Evolutionary conservation across 2,888 invertebrate genomes (phyloP).

Genomic region (Diadromus collaris): DNA sequence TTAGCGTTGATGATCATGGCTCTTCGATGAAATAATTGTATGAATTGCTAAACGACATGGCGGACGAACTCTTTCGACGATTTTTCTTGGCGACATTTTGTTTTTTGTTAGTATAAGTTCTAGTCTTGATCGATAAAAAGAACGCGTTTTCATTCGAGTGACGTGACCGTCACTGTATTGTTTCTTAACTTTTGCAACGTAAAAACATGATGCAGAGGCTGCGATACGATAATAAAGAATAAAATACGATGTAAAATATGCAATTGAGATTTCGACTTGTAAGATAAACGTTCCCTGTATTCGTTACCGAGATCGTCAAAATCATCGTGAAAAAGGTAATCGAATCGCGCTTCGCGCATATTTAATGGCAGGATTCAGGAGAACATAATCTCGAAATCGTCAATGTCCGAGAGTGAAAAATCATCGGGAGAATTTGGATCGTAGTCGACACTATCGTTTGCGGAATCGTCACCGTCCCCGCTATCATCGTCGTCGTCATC

Average conservation of each 20-base stretch:
- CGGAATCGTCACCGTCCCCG: slow-evolving; percentile 74
- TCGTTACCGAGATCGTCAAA: slow-evolving; percentile 12
- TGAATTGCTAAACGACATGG: neutral
- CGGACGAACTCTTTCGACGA: neutral
- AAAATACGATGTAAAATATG: slow-evolving; percentile 19
- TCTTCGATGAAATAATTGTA: neutral
- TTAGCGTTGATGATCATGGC: slow-evolving; percentile 2
- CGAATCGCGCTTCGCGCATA: slow-evolving; percentile 25
- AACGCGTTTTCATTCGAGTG: neutral
- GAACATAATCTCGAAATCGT: slow-evolving; percentile 73
- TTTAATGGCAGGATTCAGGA: slow-evolving; percentile 64
- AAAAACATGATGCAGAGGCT: slow-evolving; percentile 11
- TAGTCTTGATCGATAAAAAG: neutral
- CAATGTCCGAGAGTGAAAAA: slow-evolving; percentile 72
- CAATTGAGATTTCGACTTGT: slow-evolving; percentile 16
- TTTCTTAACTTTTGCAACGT: neutral
- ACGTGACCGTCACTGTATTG: slow-evolving; percentile 20
- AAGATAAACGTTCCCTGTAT: slow-evolving; percentile 18
- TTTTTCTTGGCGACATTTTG: neutral
- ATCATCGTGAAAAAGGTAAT: slow-evolving; percentile 13
- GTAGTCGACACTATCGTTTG: slow-evolving; percentile 72
- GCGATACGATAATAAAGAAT: slow-evolving; percentile 23
- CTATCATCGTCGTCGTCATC: slow-evolving; percentile 72
- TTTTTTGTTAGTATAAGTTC: neutral
- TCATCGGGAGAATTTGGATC: slow-evolving; percentile 70